Conservation (phyloP, 92 coral and sea anemone genomes). For the Pocillopora grandis region DNA sequence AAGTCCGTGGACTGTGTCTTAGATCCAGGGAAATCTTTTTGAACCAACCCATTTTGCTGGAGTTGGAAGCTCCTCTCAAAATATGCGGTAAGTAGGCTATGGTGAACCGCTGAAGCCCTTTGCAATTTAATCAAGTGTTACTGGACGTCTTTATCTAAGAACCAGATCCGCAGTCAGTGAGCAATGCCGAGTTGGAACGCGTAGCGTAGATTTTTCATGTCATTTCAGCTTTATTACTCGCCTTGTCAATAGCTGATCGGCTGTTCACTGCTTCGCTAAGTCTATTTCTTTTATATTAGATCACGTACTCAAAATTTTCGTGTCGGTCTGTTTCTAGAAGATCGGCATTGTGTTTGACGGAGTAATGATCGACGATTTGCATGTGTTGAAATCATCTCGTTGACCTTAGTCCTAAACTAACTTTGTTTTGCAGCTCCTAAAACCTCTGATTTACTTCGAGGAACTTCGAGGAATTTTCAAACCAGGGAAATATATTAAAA, state of each 20-base stretch:
- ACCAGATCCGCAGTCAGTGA: conserved; percentile 9
- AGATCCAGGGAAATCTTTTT: conserved; percentile 99
- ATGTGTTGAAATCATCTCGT: conserved; percentile 6
- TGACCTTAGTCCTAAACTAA: conserved; percentile 4
- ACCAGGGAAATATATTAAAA: background rate
- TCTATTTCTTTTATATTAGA: background rate
- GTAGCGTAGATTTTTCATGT: background rate
- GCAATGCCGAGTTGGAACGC: conserved; percentile 10
- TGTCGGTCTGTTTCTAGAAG: background rate
- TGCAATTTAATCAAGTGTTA: background rate
- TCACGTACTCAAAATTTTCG: background rate
- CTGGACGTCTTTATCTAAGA: background rate
- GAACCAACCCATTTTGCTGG: conserved; percentile 97
- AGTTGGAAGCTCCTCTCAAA: conserved; percentile 97
- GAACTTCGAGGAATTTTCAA: background rate
- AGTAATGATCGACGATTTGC: background rate
- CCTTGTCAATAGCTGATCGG: background rate
- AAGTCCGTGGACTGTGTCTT: conserved; percentile 98
- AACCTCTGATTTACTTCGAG: background rate
- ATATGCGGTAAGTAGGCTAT: conserved; percentile 86
- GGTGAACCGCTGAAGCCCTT: background rate
- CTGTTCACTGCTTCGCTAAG: background rate
- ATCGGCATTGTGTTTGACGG: background rate
- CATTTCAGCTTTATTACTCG: background rate
- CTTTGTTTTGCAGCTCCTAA: background rate